These are phyloP conservation scores for Climacteris rufus DNA, from an alignment of 2,113 vertebrate species.

Conservation along the genomic window DNA sequence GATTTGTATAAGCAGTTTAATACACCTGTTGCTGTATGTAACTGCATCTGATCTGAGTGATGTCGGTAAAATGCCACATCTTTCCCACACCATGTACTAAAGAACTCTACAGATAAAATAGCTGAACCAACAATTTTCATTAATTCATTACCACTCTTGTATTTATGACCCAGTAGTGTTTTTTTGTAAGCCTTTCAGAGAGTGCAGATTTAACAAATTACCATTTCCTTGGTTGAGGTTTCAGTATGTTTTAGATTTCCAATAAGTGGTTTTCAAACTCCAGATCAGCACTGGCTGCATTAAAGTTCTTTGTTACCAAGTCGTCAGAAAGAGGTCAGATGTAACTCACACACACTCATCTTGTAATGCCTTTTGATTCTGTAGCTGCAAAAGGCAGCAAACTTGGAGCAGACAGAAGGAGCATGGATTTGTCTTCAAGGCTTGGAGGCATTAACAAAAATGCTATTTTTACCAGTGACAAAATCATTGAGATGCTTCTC, in stretches of 20 bases:
- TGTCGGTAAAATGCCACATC: neutral
- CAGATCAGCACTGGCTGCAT: neutral
- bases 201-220: neutral
- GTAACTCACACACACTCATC: neutral
- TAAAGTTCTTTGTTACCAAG: neutral
- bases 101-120: neutral
- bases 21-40: neutral
- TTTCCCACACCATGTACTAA: neutral
- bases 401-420: neutral
- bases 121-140: neutral
- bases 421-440: neutral
- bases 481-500: neutral
- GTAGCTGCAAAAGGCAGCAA: neutral
- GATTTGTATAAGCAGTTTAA: neutral
- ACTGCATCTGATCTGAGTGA: neutral
- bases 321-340: neutral
- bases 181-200: neutral
- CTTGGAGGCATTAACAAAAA: neutral
- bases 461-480: neutral
- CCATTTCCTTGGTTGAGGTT: neutral
- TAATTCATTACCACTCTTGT: neutral
- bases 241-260: neutral
- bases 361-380: neutral
- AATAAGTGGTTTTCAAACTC: neutral
- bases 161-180: neutral